These are phyloP conservation scores for Protonemura montana DNA, from an alignment of 2,888 invertebrate species.

Conservation along the genomic window DNA sequence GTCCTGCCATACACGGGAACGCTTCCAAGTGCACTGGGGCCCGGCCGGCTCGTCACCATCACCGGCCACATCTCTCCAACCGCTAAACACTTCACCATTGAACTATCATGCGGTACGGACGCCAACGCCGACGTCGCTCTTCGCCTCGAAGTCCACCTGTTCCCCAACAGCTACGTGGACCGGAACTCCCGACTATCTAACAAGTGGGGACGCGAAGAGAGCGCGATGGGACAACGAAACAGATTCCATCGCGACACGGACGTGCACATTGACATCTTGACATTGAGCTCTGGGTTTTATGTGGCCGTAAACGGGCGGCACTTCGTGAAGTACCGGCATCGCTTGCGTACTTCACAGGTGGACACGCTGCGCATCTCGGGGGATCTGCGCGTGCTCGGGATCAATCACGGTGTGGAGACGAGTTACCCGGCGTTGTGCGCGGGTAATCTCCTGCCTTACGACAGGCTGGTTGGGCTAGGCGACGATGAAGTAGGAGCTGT, in stretches of 20 bases:
- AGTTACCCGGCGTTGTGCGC: not conserved
- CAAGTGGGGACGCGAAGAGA: not conserved
- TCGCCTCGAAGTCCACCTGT: not conserved
- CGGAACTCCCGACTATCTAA: not conserved
- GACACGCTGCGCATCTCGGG: not conserved
- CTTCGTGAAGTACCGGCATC: not conserved
- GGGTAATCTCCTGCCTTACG: not conserved
- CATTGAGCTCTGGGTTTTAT: not conserved
- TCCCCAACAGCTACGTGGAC: not conserved
- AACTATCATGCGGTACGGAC: not conserved
- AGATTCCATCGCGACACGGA: not conserved
- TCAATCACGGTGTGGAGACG: not conserved
- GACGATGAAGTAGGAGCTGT: not conserved
- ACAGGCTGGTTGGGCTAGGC: not conserved
- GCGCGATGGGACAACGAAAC: not conserved
- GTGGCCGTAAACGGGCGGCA: constrained; percentile 8
- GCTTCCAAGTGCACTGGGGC: not conserved
- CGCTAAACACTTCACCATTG: not conserved
- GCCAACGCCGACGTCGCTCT: not conserved
- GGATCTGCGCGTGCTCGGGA: not conserved
- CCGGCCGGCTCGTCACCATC: not conserved
- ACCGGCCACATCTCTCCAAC: not conserved
- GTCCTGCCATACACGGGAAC: not conserved
- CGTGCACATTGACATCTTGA: not conserved
- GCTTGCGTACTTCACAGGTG: not conserved